Conservation (phyloP, 37 sponge, comb jelly and placozoan genomes). For the Dysidea cf. avara region DNA sequence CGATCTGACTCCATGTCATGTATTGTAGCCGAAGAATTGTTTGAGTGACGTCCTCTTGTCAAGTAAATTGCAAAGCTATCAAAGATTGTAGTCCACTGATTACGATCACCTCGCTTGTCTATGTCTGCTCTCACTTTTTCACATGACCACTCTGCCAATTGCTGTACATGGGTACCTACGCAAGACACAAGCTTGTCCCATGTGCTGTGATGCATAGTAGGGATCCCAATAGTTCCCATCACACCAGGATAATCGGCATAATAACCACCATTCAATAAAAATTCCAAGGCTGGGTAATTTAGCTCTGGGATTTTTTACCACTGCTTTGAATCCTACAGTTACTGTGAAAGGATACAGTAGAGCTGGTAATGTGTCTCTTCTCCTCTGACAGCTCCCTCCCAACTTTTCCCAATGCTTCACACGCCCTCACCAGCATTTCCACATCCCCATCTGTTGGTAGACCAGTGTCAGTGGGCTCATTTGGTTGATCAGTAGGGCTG, state of each 20-base stretch:
- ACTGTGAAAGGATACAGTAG: no score
- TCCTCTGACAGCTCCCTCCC: no score
- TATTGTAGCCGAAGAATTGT: no score
- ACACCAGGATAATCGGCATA: background rate
- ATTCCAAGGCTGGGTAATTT: slow-evolving; percentile 10
- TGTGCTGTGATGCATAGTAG: background rate
- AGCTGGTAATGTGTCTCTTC: no score
- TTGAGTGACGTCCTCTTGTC: background rate
- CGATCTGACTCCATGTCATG: no score
- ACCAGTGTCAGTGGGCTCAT: no score
- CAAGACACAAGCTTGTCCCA: background rate
- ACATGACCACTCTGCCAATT: slow-evolving; percentile 12
- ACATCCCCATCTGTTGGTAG: no score
- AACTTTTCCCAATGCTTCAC: no score
- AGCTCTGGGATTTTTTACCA: no score
- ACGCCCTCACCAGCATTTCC: no score
- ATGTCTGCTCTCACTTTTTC: background rate
- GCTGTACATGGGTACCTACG: background rate
- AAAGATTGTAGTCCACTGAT: slow-evolving; percentile 1
- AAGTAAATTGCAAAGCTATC: slow-evolving; percentile 17
- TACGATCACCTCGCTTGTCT: background rate
- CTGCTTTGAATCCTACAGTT: no score
- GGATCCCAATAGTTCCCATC: background rate
- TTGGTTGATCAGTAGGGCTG: no score
- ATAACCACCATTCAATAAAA: slow-evolving; percentile 13